A percentile compares a stretch with the other conserved stretches of the same genome.
Evolutionary conservation across 2,797 vertebrate genomes (phyloP).

Genomic region (Brachymystax lenok): DNA sequence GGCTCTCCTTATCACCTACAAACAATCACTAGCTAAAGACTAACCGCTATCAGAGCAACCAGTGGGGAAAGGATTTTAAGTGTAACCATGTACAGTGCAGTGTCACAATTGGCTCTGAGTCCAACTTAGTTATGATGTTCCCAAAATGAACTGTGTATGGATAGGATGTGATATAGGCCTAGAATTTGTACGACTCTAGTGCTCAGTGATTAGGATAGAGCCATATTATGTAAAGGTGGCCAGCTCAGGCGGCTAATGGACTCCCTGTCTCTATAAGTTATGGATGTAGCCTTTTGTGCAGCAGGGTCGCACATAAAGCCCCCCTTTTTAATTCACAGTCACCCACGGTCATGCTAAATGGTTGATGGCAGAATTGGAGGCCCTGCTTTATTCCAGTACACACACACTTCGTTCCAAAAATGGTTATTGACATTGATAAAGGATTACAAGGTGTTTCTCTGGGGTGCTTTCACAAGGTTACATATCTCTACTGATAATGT

Average conservation of each 20-base stretch:
- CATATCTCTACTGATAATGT: conserved; percentile 46
- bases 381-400: conserved; percentile 61
- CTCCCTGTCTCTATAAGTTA: conserved; percentile 79
- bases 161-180: conserved; percentile 34
- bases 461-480: conserved; percentile 58
- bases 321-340: conserved; percentile 81
- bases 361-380: conserved; percentile 77
- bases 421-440: conserved; percentile 60
- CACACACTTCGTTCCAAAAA: conserved; percentile 65
- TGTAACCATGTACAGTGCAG: conserved; percentile 4
- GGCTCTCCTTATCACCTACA: conserved; percentile 27
- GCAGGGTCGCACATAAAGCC: conserved; percentile 80
- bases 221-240: conserved; percentile 81
- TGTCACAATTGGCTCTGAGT: conserved; percentile 23
- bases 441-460: conserved; percentile 46
- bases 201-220: conserved; percentile 73
- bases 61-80: conserved; percentile 16
- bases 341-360: conserved; percentile 80
- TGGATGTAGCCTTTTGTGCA: conserved; percentile 80
- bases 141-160: conserved; percentile 27
- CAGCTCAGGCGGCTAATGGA: conserved; percentile 72
- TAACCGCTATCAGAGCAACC: conserved; percentile 36
- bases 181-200: conserved; percentile 58
- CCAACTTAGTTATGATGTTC: conserved; percentile 12
- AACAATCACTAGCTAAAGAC: conserved; percentile 44